Percentiles rank a stretch among this genome's conserved stretches.
These are phyloP conservation scores for Marmota monax DNA, from an alignment of 2,113 vertebrate genomes.

Conservation along the genomic window DNA sequence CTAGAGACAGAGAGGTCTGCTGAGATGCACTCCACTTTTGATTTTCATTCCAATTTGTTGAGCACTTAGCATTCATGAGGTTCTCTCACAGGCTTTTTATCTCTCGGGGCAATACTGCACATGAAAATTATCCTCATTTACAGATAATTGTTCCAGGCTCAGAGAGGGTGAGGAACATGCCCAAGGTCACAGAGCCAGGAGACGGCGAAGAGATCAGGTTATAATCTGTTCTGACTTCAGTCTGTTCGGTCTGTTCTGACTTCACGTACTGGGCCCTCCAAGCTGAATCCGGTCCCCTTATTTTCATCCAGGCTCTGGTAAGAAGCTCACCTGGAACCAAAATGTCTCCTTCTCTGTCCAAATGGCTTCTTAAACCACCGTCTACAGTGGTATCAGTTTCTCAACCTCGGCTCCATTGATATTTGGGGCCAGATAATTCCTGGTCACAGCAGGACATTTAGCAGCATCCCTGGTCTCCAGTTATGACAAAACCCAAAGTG, in stretches of 20 bases:
- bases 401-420: not conserved
- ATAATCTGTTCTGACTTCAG: no score
- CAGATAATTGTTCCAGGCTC: not conserved
- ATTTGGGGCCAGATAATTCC: not conserved
- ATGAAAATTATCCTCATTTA: not conserved
- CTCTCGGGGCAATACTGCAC: not conserved
- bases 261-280: no score
- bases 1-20: not conserved
- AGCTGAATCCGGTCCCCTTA: rapidly evolving
- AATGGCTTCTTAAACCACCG: not conserved
- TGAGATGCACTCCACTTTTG: not conserved
- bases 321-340: not conserved
- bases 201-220: not conserved
- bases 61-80: not conserved
- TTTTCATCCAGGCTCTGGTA: not conserved
- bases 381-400: not conserved
- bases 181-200: not conserved
- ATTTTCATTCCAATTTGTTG: not conserved
- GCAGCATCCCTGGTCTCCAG: not conserved
- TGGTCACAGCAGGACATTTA: rapidly evolving
- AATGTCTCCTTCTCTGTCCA: not conserved
- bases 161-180: not conserved
- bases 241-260: no score
- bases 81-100: not conserved
- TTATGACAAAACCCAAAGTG: not conserved